phyloP scores from a whole-genome alignment of 2,888 invertebrate genomes.

The Globia sparganii region DNA sequence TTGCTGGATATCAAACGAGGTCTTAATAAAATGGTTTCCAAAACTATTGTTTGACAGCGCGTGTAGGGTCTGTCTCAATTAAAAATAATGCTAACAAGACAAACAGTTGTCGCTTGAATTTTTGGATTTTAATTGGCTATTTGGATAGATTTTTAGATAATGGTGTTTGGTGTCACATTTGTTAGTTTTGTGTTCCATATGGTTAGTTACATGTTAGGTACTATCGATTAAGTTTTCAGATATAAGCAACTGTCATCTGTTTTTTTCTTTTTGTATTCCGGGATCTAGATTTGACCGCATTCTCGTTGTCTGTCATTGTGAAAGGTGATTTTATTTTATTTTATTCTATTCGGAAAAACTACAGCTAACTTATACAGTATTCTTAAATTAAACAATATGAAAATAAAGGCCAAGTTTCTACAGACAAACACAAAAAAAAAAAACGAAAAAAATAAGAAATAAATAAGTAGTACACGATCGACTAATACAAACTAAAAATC shows the following conservation, averaged over 20 bases:
- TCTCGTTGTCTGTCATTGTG: background rate
- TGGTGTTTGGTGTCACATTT: conserved; percentile 63
- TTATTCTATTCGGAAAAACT: background rate
- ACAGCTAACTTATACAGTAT: background rate
- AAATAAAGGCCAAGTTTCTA: background rate
- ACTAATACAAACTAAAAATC: no score
- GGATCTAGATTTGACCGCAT: background rate
- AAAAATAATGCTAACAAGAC: conserved; percentile 89
- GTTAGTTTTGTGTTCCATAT: conserved; percentile 53
- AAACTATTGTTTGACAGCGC: conserved; percentile 85
- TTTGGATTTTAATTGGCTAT: conserved; percentile 87
- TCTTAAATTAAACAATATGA: background rate
- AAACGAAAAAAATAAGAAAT: background rate
- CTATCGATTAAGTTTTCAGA: background rate
- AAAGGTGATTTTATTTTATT: background rate
- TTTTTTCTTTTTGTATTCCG: background rate
- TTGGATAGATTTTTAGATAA: conserved; percentile 81
- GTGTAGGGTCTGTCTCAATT: conserved; percentile 87
- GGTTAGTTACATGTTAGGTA: conserved; percentile 3
- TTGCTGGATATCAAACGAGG: conserved; percentile 49
- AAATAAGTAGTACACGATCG: no score
- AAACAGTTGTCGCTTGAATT: conserved; percentile 87
- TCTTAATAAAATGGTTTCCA: conserved; percentile 66
- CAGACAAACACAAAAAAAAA: background rate
- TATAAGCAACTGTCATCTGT: background rate